Evolutionary conservation across 2,797 vertebrate species (phyloP).

Genomic region (Gobionotothen gibberifrons): DNA sequence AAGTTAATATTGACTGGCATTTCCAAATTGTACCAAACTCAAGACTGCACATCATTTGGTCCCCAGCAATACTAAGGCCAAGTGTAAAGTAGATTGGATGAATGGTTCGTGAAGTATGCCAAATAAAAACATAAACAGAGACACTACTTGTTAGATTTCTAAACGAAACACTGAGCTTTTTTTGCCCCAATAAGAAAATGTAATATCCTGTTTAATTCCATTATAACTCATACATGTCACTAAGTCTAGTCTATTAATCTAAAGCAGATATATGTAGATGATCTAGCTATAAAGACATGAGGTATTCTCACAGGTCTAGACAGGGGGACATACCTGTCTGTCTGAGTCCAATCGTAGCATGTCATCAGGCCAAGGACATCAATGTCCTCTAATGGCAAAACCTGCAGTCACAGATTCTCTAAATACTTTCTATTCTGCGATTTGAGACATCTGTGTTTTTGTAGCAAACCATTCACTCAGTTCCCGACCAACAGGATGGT

Average conservation of each 20-base stretch:
- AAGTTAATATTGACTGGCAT: too few relatives aligned
- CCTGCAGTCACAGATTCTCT: slow-evolving; percentile 61
- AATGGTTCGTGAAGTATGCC: too few relatives aligned
- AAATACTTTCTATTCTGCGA: slow-evolving; percentile 64
- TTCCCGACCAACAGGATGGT: slow-evolving; percentile 48
- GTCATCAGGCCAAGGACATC: slow-evolving; percentile 62
- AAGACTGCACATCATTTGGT: too few relatives aligned
- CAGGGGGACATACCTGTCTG: slow-evolving; percentile 63
- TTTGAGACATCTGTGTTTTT: slow-evolving; percentile 76
- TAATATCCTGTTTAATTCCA: slow-evolving; percentile 18
- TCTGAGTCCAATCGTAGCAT: slow-evolving; percentile 46
- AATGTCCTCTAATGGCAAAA: slow-evolving; percentile 69
- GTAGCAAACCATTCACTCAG: slow-evolving; percentile 44
- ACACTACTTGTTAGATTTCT: background rate
- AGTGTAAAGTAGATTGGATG: too few relatives aligned
- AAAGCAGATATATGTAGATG: slow-evolving; percentile 6
- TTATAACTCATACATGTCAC: slow-evolving; percentile 8
- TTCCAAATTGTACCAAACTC: too few relatives aligned
- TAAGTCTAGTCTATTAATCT: slow-evolving; percentile 4
- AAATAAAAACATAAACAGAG: too few relatives aligned
- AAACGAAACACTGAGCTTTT: background rate
- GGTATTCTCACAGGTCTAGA: slow-evolving; percentile 56
- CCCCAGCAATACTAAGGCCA: too few relatives aligned
- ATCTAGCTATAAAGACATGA: slow-evolving; percentile 15
- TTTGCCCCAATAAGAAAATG: background rate